Conservation (phyloP, 2,888 invertebrate genomes). For the Sericinus montela region DNA sequence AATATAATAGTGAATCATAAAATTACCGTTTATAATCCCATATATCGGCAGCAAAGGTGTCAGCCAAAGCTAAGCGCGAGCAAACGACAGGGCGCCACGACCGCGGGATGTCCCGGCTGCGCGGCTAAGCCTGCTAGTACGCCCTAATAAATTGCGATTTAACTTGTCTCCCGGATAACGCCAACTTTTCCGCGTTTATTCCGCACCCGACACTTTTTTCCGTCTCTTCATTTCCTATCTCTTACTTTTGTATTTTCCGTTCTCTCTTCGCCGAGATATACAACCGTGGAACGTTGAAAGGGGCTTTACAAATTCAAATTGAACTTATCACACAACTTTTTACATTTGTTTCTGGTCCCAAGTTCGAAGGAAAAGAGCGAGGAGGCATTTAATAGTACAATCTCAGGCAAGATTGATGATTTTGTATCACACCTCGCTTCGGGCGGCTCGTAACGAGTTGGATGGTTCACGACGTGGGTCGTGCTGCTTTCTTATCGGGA, state of each 20-base stretch:
- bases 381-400: conserved; percentile 79
- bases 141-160: conserved; percentile 79
- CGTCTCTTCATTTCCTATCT: conserved; percentile 80
- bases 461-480: conserved; percentile 74
- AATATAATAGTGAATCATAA: too few species aligned
- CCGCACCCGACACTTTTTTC: conserved; percentile 78
- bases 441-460: conserved; percentile 76
- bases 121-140: conserved; percentile 67
- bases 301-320: conserved; percentile 80
- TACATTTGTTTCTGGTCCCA: conserved; percentile 79
- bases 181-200: conserved; percentile 78
- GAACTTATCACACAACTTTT: conserved; percentile 80
- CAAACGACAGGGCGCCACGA: conserved; percentile 20
- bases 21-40: conserved; percentile 25
- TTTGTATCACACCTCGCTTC: conserved; percentile 80
- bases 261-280: conserved; percentile 75
- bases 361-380: conserved; percentile 75
- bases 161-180: conserved; percentile 79
- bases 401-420: conserved; percentile 78
- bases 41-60: conserved; percentile 26
- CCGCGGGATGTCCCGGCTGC: conserved; percentile 27
- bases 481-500: conserved; percentile 75
- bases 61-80: conserved; percentile 1
- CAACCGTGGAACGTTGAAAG: conserved; percentile 79
- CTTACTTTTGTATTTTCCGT: conserved; percentile 79